These are phyloP conservation scores for Elachura formosa DNA, from an alignment of 2,113 vertebrate genomes.

Conservation along the genomic window DNA sequence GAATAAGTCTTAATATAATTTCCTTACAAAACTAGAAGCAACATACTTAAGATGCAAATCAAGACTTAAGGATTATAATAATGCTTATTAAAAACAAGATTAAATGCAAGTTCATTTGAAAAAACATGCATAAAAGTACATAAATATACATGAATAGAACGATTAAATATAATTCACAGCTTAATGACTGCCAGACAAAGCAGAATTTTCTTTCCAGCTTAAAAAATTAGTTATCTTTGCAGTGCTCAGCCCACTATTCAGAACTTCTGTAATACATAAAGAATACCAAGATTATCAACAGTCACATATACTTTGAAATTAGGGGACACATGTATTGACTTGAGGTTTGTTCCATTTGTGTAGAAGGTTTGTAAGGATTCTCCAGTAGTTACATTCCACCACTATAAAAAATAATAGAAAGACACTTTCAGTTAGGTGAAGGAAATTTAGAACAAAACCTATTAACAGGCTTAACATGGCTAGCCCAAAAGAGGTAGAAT, in stretches of 20 bases:
- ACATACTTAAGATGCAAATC: slow-evolving; percentile 20
- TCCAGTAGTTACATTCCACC: slow-evolving; percentile 90
- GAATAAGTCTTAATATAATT: slow-evolving; percentile 37
- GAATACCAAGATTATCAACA: slow-evolving; percentile 92
- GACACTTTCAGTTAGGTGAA: not conserved
- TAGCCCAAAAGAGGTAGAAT: not conserved
- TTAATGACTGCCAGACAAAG: slow-evolving; percentile 26
- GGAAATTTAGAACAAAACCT: not conserved
- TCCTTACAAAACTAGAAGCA: slow-evolving; percentile 14
- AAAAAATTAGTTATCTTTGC: not conserved
- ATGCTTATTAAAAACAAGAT: slow-evolving; percentile 37
- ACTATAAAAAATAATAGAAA: slow-evolving; percentile 71
- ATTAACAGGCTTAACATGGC: not conserved
- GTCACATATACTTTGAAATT: slow-evolving; percentile 90
- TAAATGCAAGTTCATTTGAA: slow-evolving; percentile 33
- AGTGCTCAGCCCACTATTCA: slow-evolving; percentile 34
- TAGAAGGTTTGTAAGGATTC: slow-evolving; percentile 91
- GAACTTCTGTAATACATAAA: slow-evolving; percentile 85
- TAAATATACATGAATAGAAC: slow-evolving; percentile 25
- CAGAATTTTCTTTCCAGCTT: not conserved
- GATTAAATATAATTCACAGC: slow-evolving; percentile 65
- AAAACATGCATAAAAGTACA: not conserved
- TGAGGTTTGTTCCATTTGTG: slow-evolving; percentile 86
- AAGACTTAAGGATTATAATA: slow-evolving; percentile 27
- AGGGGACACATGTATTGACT: slow-evolving; percentile 84